Evolutionary conservation across 2,113 vertebrate genomes (phyloP).

Genomic region (Malurus cyaneus): DNA sequence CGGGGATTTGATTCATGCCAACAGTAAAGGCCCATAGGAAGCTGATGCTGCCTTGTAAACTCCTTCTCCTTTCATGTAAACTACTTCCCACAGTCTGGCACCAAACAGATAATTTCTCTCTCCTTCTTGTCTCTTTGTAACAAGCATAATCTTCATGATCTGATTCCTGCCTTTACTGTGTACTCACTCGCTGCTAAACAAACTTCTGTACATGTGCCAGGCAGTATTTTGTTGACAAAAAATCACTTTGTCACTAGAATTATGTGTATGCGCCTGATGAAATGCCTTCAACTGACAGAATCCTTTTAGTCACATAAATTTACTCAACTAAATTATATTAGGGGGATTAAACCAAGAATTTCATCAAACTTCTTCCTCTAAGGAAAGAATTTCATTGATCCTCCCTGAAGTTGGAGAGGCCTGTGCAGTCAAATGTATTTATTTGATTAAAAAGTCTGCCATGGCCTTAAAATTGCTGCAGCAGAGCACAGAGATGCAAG

Average conservation of each 20-base stretch:
- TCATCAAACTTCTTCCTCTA: constrained; percentile 2
- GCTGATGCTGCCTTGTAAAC: not conserved
- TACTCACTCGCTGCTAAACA: not conserved
- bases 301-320: constrained; percentile 48
- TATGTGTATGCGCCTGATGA: not conserved
- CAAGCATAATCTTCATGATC: not conserved
- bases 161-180: not conserved
- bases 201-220: not conserved
- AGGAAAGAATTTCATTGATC: constrained; percentile 48
- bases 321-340: constrained; percentile 21
- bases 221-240: constrained; percentile 40
- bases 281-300: constrained; percentile 54
- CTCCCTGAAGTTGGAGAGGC: constrained; percentile 18
- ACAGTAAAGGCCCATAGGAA: not conserved
- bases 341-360: constrained; percentile 46
- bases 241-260: constrained; percentile 42
- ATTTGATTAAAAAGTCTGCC: not conserved
- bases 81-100: constrained; percentile 17
- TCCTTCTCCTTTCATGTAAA: constrained; percentile 14
- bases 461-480: not conserved
- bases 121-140: not conserved
- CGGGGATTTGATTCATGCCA: not conserved
- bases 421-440: constrained; percentile 14
- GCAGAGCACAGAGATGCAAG: not conserved
- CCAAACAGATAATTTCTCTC: not conserved